These are phyloP conservation scores for Pampusana beccarii DNA, from an alignment of 2,113 vertebrate species.

Conservation along the genomic window DNA sequence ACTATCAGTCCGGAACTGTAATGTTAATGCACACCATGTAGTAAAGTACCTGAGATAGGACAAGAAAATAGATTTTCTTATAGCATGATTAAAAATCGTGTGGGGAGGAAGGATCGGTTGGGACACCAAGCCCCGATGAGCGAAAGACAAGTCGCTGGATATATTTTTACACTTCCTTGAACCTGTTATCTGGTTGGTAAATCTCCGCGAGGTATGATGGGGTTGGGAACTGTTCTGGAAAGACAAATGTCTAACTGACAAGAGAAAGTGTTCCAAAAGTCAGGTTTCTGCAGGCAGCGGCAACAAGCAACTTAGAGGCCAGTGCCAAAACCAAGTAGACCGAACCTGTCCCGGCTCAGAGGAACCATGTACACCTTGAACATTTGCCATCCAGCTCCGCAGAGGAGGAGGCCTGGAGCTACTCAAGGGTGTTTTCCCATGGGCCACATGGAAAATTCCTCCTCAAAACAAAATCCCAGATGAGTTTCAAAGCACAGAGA, in stretches of 20 bases:
- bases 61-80: not conserved
- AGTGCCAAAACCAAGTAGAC: not conserved
- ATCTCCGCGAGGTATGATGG: slow-evolving; percentile 7
- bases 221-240: slow-evolving; percentile 15
- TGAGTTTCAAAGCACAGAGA: not conserved
- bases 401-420: too few relatives aligned
- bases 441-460: slow-evolving; percentile 37
- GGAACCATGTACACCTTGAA: not conserved
- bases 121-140: not conserved
- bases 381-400: not conserved
- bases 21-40: not conserved
- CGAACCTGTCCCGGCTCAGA: not conserved
- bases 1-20: not conserved
- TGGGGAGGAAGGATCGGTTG: not conserved
- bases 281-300: slow-evolving; percentile 64
- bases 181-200: not conserved
- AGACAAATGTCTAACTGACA: not conserved
- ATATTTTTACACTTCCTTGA: slow-evolving; percentile 2
- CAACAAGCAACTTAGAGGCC: not conserved
- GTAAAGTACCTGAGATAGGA: not conserved
- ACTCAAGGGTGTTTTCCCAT: not conserved
- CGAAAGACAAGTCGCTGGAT: not conserved
- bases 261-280: slow-evolving; percentile 16
- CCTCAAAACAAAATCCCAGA: not conserved
- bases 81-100: not conserved